Base-by-base conservation (phyloP, 1,140 invertebrate species). In the Oreohelix idahoensis region DNA sequence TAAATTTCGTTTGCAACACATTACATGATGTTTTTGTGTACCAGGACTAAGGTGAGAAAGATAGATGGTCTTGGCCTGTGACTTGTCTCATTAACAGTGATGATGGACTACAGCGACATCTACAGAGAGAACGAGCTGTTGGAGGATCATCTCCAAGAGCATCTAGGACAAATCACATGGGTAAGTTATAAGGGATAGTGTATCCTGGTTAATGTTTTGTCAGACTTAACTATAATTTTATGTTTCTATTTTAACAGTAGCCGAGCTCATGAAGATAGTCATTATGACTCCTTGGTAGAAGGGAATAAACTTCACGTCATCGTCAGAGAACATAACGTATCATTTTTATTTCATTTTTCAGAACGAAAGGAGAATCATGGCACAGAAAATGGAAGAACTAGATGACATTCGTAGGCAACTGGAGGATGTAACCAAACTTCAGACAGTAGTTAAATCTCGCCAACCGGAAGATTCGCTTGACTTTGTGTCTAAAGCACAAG, bases 51-150 rank as follows among this genome's bases (percentile, higher is more conserved):
- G n/a, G n/a, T n/a, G n/a, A n/a, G n/a, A n/a, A n/a, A n/a, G n/a
- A n/a, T n/a, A n/a, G n/a, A n/a, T n/a, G n/a, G n/a, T n/a, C n/a
- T n/a, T n/a, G n/a, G n/a, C n/a, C n/a, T n/a, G n/a, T n/a, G n/a
- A n/a, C n/a, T n/a, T n/a, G n/a, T n/a, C n/a, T n/a, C n/a, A n/a
- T n/a, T n/a, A n/a, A n/a, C 36, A 23, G 11, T 75, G 38, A 75
- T 45, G 42, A 42, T 75, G 73, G 42, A 75, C 73, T 42, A 75
- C 73, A 75, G 73, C 42, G 39, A 45, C 42, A 75, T 75, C n/a
- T 29, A 75, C 73, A 75, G 39, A n/a, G 73, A 75, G 73, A 75
- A 75, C 39, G 73, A 42, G 36, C 5, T 75, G 5, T 26, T 75
- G 73, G 73, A 75, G n/a, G 73, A 75, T 8, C 11, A n/a, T 75